phyloP scores from a whole-genome alignment of 2,888 invertebrate species.

The Saturnia pavonia region DNA sequence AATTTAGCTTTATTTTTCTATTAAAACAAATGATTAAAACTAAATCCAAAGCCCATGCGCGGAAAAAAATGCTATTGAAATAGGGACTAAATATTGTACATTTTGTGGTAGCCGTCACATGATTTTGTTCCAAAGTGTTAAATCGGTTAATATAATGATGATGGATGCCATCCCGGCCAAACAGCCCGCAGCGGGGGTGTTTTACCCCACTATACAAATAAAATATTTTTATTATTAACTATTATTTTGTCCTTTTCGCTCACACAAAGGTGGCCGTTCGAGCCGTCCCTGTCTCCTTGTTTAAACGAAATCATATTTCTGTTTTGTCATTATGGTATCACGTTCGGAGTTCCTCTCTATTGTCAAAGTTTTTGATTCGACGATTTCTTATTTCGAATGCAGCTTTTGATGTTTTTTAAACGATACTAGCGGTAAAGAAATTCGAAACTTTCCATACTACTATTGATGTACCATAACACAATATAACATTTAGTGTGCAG shows the following conservation, averaged over 20 bases:
- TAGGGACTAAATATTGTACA: constrained; percentile 20
- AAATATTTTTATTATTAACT: constrained; percentile 81
- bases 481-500: constrained; percentile 26
- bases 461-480: constrained; percentile 20
- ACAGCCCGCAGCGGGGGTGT: constrained; percentile 81
- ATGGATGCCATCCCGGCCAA: constrained; percentile 77
- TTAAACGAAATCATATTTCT: constrained; percentile 82
- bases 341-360: constrained; percentile 79
- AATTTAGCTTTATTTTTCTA: not conserved
- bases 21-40: not conserved
- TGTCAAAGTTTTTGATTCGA: constrained; percentile 72
- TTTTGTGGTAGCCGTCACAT: constrained; percentile 46
- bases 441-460: constrained; percentile 42
- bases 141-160: constrained; percentile 82
- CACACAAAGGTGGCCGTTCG: constrained; percentile 47
- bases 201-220: constrained; percentile 81
- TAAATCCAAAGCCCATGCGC: constrained; percentile 31
- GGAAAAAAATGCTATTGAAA: constrained; percentile 31
- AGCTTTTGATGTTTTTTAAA: constrained; percentile 63
- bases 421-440: constrained; percentile 60
- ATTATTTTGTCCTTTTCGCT: constrained; percentile 63
- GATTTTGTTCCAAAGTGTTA: constrained; percentile 81
- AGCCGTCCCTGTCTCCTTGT: constrained; percentile 62
- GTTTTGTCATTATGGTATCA: constrained; percentile 82
- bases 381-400: constrained; percentile 78